Base-by-base conservation (phyloP, 2,888 invertebrate species). In the Agonopterix arenella region DNA sequence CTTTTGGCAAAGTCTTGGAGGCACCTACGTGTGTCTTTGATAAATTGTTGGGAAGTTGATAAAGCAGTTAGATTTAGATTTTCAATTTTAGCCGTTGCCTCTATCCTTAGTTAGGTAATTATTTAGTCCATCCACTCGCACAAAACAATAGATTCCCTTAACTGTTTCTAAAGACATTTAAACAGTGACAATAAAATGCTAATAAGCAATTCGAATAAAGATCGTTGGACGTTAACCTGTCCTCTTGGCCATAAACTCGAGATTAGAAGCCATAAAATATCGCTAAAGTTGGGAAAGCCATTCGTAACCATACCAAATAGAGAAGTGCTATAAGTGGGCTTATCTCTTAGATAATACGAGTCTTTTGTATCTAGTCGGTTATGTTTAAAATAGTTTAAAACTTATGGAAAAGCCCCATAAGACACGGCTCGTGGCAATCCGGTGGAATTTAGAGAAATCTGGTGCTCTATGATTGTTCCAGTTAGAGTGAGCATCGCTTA, bases 181-280 rank as follows among this genome's bases (percentile, higher is more conserved):
- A 62, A 54, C 55, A 55, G 55, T 38, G 52, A 53, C 54, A 54
- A 70, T 74, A 73, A 73, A 73, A 78, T 74, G 70, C 62, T 68
- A 77, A 76, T 70, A 48, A 68, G 68, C 52, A 60, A 57, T 63
- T 65, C 54, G 56, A 62, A 64, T 53, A 63, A 55, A 61, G 55
- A 67, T 70, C 60, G 67, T 54, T 71, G 72, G 66, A 60, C 70
- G 64, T 73, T 73, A 72, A 77, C 73, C 76, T 66, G 68, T 73
- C 70, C 61, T 61, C 66, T 59, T 52, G 53, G 55, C 62, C 58
- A 66, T 65, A 66, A 72, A 69, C 52, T 52, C 50, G 44, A 60
- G 55, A 63, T 70, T 60, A 57, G 60, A 52, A 54, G 53, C 61
- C 62, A 68, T 66, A 70, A 28, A 70, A 73, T 60, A 53, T 58